Conservation (phyloP, 2,797 vertebrate species). For the Acanthurus lineatus region DNA sequence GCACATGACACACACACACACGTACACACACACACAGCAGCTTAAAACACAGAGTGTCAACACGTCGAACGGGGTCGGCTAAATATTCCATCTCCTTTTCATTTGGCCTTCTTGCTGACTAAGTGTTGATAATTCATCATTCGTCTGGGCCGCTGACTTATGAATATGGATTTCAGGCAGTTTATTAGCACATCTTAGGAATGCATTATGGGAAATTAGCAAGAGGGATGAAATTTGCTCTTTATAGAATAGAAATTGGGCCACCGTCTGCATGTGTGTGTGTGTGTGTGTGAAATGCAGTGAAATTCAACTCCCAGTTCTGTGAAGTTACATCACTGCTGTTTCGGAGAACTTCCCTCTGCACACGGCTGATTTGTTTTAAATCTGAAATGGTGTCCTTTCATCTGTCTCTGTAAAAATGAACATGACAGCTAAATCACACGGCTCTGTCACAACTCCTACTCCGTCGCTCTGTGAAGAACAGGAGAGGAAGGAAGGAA, state of each 20-base stretch:
- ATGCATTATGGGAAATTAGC: slow-evolving; percentile 73
- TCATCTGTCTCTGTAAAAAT: slow-evolving; percentile 11
- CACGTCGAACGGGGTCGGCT: slow-evolving; percentile 11
- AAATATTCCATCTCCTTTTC: slow-evolving; percentile 65
- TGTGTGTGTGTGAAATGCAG: slow-evolving; percentile 1
- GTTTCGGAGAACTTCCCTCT: slow-evolving; percentile 31
- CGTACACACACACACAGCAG: not conserved
- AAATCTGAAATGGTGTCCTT: slow-evolving; percentile 24
- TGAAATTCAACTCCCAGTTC: slow-evolving; percentile 4
- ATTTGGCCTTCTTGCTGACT: slow-evolving; percentile 75
- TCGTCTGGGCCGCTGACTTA: slow-evolving; percentile 53
- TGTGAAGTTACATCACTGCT: slow-evolving; percentile 25
- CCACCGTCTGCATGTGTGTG: slow-evolving; percentile 17
- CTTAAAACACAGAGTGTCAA: slow-evolving; percentile 57
- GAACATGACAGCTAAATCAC: slow-evolving; percentile 50
- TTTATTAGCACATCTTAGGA: slow-evolving; percentile 79
- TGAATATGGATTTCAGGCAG: slow-evolving; percentile 78
- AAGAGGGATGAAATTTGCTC: slow-evolving; percentile 50
- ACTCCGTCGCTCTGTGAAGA: not conserved
- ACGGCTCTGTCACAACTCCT: not conserved
- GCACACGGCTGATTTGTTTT: slow-evolving; percentile 9
- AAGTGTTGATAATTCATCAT: slow-evolving; percentile 73
- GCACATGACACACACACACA: not conserved
- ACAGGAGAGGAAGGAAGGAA: not conserved
- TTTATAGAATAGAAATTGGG: slow-evolving; percentile 41